Conservation (phyloP, 1,140 invertebrate species). For the Helicoverpa armigera region DNA sequence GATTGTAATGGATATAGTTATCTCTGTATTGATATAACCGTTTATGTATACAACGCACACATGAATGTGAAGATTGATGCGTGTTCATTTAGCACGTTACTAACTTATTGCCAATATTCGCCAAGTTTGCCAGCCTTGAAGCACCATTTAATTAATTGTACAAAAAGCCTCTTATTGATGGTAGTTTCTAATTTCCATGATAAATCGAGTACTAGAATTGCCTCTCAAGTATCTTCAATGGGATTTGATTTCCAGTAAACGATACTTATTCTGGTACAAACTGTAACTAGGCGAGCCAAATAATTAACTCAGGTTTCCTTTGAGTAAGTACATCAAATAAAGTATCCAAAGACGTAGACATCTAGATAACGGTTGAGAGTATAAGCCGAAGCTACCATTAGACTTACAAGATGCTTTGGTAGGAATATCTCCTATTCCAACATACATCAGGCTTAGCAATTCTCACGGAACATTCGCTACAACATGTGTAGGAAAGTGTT, state of each 20-base stretch:
- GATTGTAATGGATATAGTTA: slow-evolving; percentile 44
- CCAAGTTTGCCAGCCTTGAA: neutral
- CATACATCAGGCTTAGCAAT: slow-evolving; percentile 37
- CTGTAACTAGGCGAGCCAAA: too few species aligned
- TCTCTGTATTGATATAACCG: slow-evolving; percentile 19
- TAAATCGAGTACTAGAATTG: too few species aligned
- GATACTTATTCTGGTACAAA: too few species aligned
- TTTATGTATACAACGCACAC: neutral
- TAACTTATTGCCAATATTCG: slow-evolving; percentile 19
- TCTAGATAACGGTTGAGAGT: neutral
- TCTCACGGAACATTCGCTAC: slow-evolving; percentile 14
- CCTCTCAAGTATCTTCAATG: too few species aligned
- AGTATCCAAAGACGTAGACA: neutral
- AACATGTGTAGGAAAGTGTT: slow-evolving; percentile 33
- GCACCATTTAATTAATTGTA: neutral
- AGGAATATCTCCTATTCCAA: slow-evolving; percentile 33
- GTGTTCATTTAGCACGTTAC: slow-evolving; percentile 10
- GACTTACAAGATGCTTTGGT: neutral
- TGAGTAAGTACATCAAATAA: too few species aligned
- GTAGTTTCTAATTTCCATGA: neutral
- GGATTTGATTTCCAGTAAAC: too few species aligned
- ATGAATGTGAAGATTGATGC: slow-evolving; percentile 14
- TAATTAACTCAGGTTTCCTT: too few species aligned
- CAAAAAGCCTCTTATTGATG: neutral
- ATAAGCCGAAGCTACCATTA: neutral